phyloP scores from a whole-genome alignment of 2,888 invertebrate genomes.

The Meiosimyza platycephala region DNA sequence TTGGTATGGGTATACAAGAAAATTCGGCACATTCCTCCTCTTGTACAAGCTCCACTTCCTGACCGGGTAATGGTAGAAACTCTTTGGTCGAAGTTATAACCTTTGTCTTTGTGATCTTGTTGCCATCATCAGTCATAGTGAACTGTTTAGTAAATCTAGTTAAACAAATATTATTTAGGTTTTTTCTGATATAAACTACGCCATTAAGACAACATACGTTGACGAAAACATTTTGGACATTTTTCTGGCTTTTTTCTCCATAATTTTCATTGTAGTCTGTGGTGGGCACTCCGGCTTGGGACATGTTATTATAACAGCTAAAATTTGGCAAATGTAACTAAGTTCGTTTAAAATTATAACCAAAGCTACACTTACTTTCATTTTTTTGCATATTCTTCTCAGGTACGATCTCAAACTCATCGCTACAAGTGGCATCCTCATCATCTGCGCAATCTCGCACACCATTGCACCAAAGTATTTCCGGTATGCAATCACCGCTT shows the following conservation, averaged over 20 bases:
- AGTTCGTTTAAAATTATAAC: not conserved
- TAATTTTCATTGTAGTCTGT: slow-evolving; percentile 68
- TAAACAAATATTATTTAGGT: not conserved
- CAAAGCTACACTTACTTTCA: slow-evolving; percentile 49
- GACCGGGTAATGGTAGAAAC: slow-evolving; percentile 54
- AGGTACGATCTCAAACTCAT: slow-evolving; percentile 52
- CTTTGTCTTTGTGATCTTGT: slow-evolving; percentile 58
- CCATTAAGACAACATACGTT: slow-evolving; percentile 45
- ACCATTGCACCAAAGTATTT: slow-evolving; percentile 83
- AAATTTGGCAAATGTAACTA: not conserved
- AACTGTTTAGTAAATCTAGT: slow-evolving; percentile 56
- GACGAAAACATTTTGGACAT: slow-evolving; percentile 68
- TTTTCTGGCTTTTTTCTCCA: slow-evolving; percentile 61
- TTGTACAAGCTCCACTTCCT: slow-evolving; percentile 49
- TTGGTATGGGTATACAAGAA: slow-evolving; percentile 61
- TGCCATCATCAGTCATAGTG: slow-evolving; percentile 56
- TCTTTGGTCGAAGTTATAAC: slow-evolving; percentile 55
- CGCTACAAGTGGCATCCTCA: slow-evolving; percentile 74
- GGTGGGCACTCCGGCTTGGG: slow-evolving; percentile 69
- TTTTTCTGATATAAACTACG: not conserved
- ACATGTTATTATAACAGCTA: slow-evolving; percentile 62
- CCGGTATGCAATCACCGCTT: slow-evolving; percentile 78
- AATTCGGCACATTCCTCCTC: slow-evolving; percentile 63
- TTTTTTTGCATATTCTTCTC: slow-evolving; percentile 53
- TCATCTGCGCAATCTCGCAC: slow-evolving; percentile 86